These are phyloP conservation scores for Prostheceraeus crozeri DNA, from an alignment of 2,888 invertebrate genomes.

Conservation along the genomic window DNA sequence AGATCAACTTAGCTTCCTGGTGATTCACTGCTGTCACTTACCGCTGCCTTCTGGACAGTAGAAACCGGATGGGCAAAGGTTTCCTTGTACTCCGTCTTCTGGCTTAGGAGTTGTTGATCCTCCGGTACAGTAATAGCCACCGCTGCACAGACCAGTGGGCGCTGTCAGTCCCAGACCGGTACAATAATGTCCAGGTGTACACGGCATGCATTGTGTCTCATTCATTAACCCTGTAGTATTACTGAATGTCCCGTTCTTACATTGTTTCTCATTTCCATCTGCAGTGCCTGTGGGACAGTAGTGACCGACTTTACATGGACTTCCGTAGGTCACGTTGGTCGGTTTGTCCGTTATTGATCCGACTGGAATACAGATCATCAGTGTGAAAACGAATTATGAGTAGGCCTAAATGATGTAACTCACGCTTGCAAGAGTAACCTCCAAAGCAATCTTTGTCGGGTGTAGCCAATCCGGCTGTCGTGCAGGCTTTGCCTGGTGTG, in stretches of 20 bases:
- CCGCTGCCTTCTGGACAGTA: conserved; percentile 48
- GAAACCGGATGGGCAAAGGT: conserved; percentile 50
- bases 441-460: conserved; percentile 45
- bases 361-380: too few relatives aligned
- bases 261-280: background rate
- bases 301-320: conserved; percentile 48
- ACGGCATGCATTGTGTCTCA: background rate
- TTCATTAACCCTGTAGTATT: background rate
- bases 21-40: background rate
- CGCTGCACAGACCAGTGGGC: conserved; percentile 14
- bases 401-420: too few relatives aligned
- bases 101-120: conserved; percentile 45
- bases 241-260: background rate
- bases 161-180: background rate
- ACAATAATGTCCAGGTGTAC: conserved; percentile 8
- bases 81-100: conserved; percentile 46
- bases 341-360: conserved; percentile 45
- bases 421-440: conserved; percentile 47
- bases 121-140: conserved; percentile 35
- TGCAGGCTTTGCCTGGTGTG: conserved; percentile 49
- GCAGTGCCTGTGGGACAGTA: conserved; percentile 50
- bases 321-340: conserved; percentile 45
- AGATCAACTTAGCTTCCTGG: too few relatives aligned
- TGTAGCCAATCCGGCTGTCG: conserved; percentile 45
- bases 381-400: too few relatives aligned